phyloP scores from a whole-genome alignment of 92 coral and sea anemone genomes.

The Pocillopora meandrina region DNA sequence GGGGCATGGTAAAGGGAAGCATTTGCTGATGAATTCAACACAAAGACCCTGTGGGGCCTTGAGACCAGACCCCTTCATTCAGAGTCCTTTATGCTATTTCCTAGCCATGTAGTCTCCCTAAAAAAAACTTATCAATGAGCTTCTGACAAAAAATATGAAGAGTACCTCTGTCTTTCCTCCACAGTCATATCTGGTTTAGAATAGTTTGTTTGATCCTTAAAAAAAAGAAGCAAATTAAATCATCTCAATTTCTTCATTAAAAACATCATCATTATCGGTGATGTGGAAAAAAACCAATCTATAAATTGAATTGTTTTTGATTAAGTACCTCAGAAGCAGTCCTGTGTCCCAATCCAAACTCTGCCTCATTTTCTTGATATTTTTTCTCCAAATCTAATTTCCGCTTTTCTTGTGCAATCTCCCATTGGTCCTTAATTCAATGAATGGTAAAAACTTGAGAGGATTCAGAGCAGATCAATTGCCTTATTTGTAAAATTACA shows the following conservation, averaged over 20 bases:
- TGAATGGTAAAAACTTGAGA: neutral
- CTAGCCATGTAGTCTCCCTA: too few species aligned
- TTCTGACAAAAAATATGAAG: too few species aligned
- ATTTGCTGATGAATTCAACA: neutral
- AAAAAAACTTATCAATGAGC: too few species aligned
- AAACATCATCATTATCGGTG: neutral
- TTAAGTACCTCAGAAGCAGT: slow-evolving; percentile 66
- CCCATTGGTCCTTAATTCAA: slow-evolving; percentile 68
- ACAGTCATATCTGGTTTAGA: slow-evolving; percentile 26
- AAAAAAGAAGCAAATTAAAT: neutral
- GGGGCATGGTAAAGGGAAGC: neutral
- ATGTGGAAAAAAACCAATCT: too few species aligned
- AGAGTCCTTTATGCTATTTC: too few species aligned
- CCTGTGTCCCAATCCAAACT: slow-evolving; percentile 76
- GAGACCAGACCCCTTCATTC: too few species aligned
- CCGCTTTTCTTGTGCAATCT: slow-evolving; percentile 47
- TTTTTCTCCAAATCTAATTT: slow-evolving; percentile 52
- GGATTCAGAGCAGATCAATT: too few species aligned
- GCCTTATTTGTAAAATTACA: too few species aligned
- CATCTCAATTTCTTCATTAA: neutral
- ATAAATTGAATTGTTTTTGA: too few species aligned
- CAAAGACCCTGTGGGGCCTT: too few species aligned
- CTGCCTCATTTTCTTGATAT: slow-evolving; percentile 65
- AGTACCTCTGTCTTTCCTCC: slow-evolving; percentile 61
- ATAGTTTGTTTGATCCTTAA: slow-evolving; percentile 29